Conservation (phyloP, 2,113 vertebrate genomes). For the Trachemys scripta region DNA sequence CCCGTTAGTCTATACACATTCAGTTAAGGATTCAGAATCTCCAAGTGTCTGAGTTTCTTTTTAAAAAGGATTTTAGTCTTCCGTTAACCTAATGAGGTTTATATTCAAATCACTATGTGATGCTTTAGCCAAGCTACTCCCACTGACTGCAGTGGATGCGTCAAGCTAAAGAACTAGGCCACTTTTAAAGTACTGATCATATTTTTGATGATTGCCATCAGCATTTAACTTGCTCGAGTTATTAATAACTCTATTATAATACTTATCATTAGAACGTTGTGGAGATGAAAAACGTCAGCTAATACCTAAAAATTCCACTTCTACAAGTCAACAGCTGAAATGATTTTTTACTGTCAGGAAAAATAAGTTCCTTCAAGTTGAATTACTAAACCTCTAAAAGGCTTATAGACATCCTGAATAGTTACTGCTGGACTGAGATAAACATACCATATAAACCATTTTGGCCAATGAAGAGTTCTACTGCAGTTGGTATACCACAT, state of each 20-base stretch:
- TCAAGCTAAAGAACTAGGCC: not conserved
- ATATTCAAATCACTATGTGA: not conserved
- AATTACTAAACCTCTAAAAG: not conserved
- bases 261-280: not conserved
- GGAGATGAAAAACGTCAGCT: not conserved
- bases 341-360: not conserved
- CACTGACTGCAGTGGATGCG: not conserved
- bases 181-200: not conserved
- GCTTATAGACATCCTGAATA: not conserved
- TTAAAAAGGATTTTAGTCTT: not conserved
- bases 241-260: not conserved
- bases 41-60: not conserved
- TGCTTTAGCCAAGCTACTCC: not conserved
- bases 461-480: not conserved
- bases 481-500: not conserved
- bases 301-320: not conserved
- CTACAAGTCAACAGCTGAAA: not conserved
- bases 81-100: not conserved
- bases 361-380: not conserved
- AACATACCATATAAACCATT: not conserved
- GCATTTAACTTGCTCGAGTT: not conserved
- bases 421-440: not conserved
- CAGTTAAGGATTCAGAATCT: not conserved
- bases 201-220: not conserved
- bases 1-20: not conserved